Conservation (phyloP, 53 echinoderm and acorn worm genomes). For the Henricia sp. region DNA sequence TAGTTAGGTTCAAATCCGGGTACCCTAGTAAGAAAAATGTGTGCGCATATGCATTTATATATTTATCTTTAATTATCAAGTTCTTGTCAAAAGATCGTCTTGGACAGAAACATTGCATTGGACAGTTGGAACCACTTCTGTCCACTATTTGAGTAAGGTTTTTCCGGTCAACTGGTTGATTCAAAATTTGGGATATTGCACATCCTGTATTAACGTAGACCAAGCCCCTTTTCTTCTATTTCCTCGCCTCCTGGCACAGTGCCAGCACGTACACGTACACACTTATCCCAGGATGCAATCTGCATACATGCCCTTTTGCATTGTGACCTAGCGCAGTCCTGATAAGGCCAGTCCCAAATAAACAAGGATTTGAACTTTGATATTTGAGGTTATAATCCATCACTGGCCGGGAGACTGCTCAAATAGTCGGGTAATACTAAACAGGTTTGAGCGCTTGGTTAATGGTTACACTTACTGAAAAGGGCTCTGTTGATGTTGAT, state of each 20-base stretch:
- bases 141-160: no score
- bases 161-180: no score
- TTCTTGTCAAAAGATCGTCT: no score
- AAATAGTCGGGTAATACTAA: no score
- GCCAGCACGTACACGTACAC: slow-evolving; percentile 22
- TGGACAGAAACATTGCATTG: no score
- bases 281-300: slow-evolving; percentile 14
- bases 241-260: slow-evolving; percentile 22
- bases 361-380: slow-evolving; percentile 59
- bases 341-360: slow-evolving; percentile 38
- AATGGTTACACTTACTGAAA: neutral
- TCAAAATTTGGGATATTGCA: no score
- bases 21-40: no score
- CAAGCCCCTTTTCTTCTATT: neutral
- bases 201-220: no score
- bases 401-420: neutral
- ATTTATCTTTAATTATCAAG: no score
- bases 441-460: neutral
- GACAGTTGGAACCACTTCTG: no score
- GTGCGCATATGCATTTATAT: no score
- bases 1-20: no score
- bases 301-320: slow-evolving; percentile 7
- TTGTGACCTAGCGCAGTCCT: neutral
- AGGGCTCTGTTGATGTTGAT: neutral
- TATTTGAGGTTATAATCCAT: slow-evolving; percentile 40